phyloP scores from a whole-genome alignment of 2,797 vertebrate species.

The Carapus acus region DNA sequence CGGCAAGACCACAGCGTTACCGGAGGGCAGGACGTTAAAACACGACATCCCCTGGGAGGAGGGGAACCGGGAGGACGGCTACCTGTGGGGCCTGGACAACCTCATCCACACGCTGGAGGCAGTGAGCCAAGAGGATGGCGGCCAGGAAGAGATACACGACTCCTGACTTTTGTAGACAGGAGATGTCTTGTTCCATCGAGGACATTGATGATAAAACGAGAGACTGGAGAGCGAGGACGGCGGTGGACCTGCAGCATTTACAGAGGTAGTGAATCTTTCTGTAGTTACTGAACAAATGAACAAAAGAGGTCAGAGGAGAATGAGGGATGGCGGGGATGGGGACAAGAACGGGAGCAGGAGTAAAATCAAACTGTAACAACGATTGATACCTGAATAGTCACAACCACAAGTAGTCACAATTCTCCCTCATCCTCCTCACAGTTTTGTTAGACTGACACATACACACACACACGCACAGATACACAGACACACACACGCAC shows the following conservation, averaged over 20 bases:
- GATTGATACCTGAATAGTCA: not conserved
- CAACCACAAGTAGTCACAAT: not conserved
- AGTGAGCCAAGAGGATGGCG: constrained; percentile 35
- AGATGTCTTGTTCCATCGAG: no score
- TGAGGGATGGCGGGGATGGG: constrained; percentile 5
- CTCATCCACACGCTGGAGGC: constrained; percentile 74
- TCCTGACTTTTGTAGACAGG: constrained; percentile 28
- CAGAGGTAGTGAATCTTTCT: constrained; percentile 17
- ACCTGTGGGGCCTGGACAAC: constrained; percentile 92
- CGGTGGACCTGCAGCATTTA: constrained; percentile 11
- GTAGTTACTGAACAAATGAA: constrained; percentile 20
- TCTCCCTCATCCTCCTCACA: constrained; percentile 4
- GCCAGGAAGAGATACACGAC: constrained; percentile 16
- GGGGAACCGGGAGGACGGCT: constrained; percentile 96
- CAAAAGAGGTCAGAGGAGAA: constrained; percentile 43
- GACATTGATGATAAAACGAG: no score
- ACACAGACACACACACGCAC: no score
- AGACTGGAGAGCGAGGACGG: no score
- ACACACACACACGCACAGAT: no score
- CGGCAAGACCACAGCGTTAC: constrained; percentile 88
- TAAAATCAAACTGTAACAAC: constrained; percentile 1
- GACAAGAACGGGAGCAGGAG: constrained; percentile 4
- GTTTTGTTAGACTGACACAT: constrained; percentile 7
- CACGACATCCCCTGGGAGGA: constrained; percentile 90
- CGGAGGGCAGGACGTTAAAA: constrained; percentile 82